These are phyloP conservation scores for Gibbula magus DNA, from an alignment of 2,888 invertebrate genomes.

Conservation along the genomic window DNA sequence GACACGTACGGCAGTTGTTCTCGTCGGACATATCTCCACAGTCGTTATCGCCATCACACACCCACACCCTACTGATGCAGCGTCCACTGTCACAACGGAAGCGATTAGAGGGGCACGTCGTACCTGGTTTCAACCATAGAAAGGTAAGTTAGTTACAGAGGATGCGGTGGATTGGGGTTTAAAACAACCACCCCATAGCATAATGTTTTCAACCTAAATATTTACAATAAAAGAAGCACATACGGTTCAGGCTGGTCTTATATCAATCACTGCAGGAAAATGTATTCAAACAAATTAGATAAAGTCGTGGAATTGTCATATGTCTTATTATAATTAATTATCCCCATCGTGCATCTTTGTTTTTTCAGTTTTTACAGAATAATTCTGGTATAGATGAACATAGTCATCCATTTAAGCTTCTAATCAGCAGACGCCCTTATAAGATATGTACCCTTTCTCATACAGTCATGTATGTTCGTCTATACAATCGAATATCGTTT, in stretches of 20 bases:
- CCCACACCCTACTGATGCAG: conserved; percentile 80
- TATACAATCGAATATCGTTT: too few relatives aligned
- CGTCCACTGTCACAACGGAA: conserved; percentile 63
- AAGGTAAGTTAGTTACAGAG: not conserved
- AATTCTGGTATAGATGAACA: too few relatives aligned
- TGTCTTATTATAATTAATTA: too few relatives aligned
- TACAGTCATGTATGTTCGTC: too few relatives aligned
- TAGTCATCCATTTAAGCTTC: too few relatives aligned
- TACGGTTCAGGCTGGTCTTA: too few relatives aligned
- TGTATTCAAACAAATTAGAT: not conserved
- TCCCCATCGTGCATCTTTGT: too few relatives aligned
- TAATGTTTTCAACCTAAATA: not conserved
- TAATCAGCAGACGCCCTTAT: too few relatives aligned
- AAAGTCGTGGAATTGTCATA: not conserved
- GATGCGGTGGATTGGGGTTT: not conserved
- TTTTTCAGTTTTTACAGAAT: too few relatives aligned
- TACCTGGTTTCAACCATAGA: conserved; percentile 44
- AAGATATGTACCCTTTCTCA: too few relatives aligned
- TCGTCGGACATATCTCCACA: conserved; percentile 97
- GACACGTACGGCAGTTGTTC: conserved; percentile 83
- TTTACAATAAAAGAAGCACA: too few relatives aligned
- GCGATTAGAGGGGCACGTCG: conserved; percentile 73
- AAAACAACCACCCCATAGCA: not conserved
- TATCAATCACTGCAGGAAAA: not conserved
- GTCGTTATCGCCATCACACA: conserved; percentile 96